Conservation (phyloP, 1,140 invertebrate species). For the Zaprionus africanus region DNA sequence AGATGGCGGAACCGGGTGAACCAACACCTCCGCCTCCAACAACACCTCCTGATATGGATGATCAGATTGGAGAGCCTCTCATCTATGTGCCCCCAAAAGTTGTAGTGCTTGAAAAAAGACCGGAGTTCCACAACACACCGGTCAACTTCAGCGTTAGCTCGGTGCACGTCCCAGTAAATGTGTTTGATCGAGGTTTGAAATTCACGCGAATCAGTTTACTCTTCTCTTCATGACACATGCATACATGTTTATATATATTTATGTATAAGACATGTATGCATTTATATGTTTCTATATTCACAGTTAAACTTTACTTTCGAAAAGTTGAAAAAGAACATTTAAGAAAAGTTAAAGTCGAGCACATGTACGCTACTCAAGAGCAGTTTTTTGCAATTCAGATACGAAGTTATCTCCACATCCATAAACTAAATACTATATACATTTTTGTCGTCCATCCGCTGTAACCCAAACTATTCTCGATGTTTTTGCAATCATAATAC, state of each 20-base stretch:
- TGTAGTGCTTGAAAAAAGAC: slow-evolving; percentile 88
- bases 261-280: too few relatives aligned
- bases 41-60: slow-evolving; percentile 84
- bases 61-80: slow-evolving; percentile 85
- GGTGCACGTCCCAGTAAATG: slow-evolving; percentile 98
- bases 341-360: background rate
- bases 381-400: too few relatives aligned
- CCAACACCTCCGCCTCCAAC: slow-evolving; percentile 79
- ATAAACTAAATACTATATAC: background rate
- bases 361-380: background rate
- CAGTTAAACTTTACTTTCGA: too few relatives aligned
- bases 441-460: too few relatives aligned
- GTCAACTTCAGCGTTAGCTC: slow-evolving; percentile 94
- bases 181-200: slow-evolving; percentile 93
- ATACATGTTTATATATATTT: too few relatives aligned
- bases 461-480: too few relatives aligned
- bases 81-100: slow-evolving; percentile 85
- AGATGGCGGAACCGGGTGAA: slow-evolving; percentile 86
- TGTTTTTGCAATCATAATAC: too few relatives aligned
- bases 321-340: background rate
- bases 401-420: background rate
- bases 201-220: slow-evolving; percentile 20
- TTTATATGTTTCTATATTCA: too few relatives aligned
- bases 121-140: slow-evolving; percentile 91
- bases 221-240: too few relatives aligned